phyloP scores from a whole-genome alignment of 1,140 invertebrate genomes.

The Orchestia grillus region DNA sequence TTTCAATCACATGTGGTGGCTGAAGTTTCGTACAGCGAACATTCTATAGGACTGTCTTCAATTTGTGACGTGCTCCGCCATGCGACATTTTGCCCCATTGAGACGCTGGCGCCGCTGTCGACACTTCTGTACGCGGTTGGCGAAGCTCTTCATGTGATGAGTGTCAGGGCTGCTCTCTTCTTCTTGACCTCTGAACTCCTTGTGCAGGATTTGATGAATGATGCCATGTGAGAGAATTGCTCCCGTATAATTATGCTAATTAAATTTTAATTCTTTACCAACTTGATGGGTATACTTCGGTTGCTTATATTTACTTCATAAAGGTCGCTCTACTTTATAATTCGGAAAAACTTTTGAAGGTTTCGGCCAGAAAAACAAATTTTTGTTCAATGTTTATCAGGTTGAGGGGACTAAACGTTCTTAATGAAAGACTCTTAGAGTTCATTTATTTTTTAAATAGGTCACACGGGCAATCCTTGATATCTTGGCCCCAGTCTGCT shows the following conservation, averaged over 20 bases:
- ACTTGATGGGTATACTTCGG: background rate
- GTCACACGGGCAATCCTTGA: background rate
- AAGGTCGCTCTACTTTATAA: background rate
- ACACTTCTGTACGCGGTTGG: background rate
- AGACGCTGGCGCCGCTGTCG: background rate
- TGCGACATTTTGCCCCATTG: background rate
- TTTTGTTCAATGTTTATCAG: background rate
- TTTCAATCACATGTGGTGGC: too few relatives aligned
- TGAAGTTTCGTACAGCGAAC: too few relatives aligned
- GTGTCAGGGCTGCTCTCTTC: background rate
- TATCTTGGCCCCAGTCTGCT: background rate
- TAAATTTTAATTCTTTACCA: background rate
- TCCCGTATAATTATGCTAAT: background rate
- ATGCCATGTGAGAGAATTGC: too few relatives aligned
- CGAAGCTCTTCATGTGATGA: background rate
- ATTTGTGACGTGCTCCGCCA: too few relatives aligned
- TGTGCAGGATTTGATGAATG: background rate
- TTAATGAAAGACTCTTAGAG: background rate
- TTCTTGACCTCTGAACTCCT: background rate
- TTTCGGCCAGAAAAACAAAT: background rate
- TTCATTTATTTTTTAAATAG: background rate
- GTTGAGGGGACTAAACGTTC: background rate
- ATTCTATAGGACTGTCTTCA: too few relatives aligned
- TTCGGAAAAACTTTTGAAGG: background rate
- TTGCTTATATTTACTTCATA: background rate